phyloP scores from a whole-genome alignment of 2,797 vertebrate genomes.

The Chrosomus eos region DNA sequence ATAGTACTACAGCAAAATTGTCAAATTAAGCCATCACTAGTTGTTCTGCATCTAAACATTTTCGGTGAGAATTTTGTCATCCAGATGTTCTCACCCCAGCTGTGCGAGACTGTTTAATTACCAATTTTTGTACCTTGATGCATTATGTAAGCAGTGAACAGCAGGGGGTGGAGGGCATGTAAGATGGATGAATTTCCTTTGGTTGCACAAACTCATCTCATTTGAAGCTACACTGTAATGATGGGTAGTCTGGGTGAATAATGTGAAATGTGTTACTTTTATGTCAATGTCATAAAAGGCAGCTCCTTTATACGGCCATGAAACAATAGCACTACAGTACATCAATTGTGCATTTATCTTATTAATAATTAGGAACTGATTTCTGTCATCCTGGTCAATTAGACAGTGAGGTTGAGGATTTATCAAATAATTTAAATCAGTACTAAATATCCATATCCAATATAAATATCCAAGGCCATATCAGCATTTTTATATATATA shows the following conservation, averaged over 20 bases:
- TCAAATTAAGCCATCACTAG: not conserved
- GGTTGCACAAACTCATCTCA: not conserved
- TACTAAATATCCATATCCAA: not conserved
- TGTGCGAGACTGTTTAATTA: slow-evolving; percentile 32
- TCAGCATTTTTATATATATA: too few relatives aligned
- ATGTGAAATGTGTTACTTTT: too few relatives aligned
- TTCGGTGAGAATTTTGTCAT: not conserved
- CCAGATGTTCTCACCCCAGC: not conserved
- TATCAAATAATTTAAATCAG: not conserved
- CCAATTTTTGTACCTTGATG: slow-evolving; percentile 22
- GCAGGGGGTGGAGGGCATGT: slow-evolving; percentile 45
- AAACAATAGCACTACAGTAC: not conserved
- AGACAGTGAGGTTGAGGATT: not conserved
- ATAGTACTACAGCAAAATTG: not conserved
- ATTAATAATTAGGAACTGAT: not conserved
- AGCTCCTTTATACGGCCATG: not conserved
- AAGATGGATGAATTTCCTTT: slow-evolving; percentile 50
- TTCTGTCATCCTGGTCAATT: not conserved
- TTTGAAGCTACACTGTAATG: slow-evolving; percentile 51
- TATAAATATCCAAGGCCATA: too few relatives aligned
- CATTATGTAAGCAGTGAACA: slow-evolving; percentile 59
- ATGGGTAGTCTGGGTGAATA: slow-evolving; percentile 18
- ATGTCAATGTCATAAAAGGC: not conserved
- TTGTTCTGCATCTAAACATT: not conserved
- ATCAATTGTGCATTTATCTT: not conserved